These are phyloP conservation scores for Danionella dracula DNA, from an alignment of 2,797 vertebrate species.

Conservation along the genomic window DNA sequence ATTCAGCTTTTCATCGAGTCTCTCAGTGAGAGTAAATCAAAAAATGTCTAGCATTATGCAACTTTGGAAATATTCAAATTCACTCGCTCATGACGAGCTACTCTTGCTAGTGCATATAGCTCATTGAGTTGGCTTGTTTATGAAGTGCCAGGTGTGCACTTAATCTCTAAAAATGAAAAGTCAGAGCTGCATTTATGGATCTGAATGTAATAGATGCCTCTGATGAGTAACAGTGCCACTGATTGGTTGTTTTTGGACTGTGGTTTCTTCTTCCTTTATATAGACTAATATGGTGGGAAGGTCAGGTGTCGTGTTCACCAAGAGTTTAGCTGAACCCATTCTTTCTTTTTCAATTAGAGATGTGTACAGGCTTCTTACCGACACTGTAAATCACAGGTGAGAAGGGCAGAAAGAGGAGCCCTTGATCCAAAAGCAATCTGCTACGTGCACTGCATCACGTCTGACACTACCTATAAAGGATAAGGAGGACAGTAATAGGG, in stretches of 20 bases:
- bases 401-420: slow-evolving; percentile 21
- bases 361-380: not conserved
- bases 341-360: slow-evolving; percentile 19
- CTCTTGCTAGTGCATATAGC: not conserved
- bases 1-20: slow-evolving; percentile 12
- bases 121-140: not conserved
- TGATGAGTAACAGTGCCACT: too few species aligned
- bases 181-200: slow-evolving; percentile 8
- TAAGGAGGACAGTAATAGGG: slow-evolving; percentile 3
- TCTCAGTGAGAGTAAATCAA: not conserved
- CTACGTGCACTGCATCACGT: slow-evolving; percentile 24
- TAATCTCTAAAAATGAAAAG: not conserved
- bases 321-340: slow-evolving; percentile 17
- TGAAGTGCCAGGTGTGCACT: slow-evolving; percentile 8
- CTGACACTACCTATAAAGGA: slow-evolving; percentile 26
- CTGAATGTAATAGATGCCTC: too few species aligned
- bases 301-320: not conserved
- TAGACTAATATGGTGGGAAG: not conserved
- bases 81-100: slow-evolving; percentile 20
- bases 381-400: slow-evolving; percentile 23
- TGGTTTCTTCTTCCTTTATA: too few species aligned
- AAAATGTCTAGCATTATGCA: slow-evolving; percentile 12
- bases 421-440: slow-evolving; percentile 22
- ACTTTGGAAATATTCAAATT: slow-evolving; percentile 24
- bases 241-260: too few species aligned